These are phyloP conservation scores for Chaetops frenatus DNA, from an alignment of 2,113 vertebrate species.

Conservation along the genomic window DNA sequence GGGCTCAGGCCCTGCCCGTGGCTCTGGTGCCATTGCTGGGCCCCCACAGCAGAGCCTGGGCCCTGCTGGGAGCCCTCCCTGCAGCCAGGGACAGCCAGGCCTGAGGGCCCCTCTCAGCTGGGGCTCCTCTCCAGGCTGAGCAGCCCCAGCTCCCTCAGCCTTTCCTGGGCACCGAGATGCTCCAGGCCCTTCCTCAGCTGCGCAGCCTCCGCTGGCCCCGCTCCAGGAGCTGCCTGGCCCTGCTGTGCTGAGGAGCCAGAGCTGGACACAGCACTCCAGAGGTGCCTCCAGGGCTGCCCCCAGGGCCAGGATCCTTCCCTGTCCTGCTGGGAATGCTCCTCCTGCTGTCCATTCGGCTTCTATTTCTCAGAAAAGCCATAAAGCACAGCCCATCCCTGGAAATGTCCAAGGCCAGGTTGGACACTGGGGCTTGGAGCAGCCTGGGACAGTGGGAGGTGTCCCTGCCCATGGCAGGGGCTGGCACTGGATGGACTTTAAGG, in stretches of 20 bases:
- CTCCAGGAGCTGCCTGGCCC: not conserved
- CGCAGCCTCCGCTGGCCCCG: not conserved
- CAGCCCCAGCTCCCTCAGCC: not conserved
- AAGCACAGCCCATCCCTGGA: rapidly evolving
- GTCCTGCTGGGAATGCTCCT: not conserved
- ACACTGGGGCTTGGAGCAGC: not conserved
- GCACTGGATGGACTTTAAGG: not conserved
- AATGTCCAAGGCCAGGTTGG: not conserved
- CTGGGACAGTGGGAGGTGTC: not conserved
- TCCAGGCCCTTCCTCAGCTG: not conserved
- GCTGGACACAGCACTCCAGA: not conserved
- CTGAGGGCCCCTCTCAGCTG: not conserved
- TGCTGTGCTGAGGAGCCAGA: not conserved
- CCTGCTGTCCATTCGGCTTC: no score
- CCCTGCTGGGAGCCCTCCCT: not conserved
- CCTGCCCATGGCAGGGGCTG: not conserved
- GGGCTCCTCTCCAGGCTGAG: not conserved
- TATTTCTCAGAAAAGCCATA: no score
- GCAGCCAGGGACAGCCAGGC: not conserved
- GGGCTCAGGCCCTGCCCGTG: no score
- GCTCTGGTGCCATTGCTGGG: no score
- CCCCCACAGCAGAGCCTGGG: no score
- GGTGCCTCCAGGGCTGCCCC: not conserved
- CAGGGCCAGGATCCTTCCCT: not conserved
- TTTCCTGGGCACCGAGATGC: not conserved